phyloP scores from a whole-genome alignment of 2,888 invertebrate genomes.

The Therioaphis trifolii region DNA sequence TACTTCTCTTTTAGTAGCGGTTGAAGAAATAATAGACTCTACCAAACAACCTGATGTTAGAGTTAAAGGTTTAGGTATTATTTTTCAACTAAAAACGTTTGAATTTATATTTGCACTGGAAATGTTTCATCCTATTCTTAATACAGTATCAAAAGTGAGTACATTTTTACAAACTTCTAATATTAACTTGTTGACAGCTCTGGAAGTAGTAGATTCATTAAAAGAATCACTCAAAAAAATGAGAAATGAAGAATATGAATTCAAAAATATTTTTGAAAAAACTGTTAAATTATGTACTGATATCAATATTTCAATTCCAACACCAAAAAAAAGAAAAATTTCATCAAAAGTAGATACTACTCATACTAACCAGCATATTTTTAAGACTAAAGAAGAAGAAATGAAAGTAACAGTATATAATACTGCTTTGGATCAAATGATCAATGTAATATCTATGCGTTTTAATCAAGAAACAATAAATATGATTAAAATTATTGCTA shows the following conservation, averaged over 20 bases:
- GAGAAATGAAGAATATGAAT: constrained; percentile 26
- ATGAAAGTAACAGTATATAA: constrained; percentile 21
- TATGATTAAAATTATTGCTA: constrained; percentile 20
- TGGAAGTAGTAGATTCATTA: constrained; percentile 20
- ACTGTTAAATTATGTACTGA: constrained; percentile 6
- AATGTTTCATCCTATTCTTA: constrained; percentile 5
- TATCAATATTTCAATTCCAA: constrained; percentile 9
- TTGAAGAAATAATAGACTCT: constrained; percentile 7
- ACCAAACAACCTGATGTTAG: too few species aligned
- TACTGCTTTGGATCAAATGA: constrained; percentile 31
- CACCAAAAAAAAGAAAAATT: constrained; percentile 9
- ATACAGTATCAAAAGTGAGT: background rate
- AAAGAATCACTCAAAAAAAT: constrained; percentile 22
- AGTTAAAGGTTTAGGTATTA: constrained; percentile 22
- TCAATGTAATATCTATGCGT: constrained; percentile 20
- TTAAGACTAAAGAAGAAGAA: constrained; percentile 27
- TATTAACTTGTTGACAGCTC: constrained; percentile 10
- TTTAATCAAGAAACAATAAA: constrained; percentile 41
- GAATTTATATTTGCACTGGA: constrained; percentile 25
- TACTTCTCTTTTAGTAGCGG: background rate
- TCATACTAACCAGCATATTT: constrained; percentile 11
- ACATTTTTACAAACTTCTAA: constrained; percentile 19
- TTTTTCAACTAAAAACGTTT: constrained; percentile 13
- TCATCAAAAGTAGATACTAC: constrained; percentile 26
- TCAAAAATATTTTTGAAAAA: constrained; percentile 4